These are phyloP conservation scores for Hiodon tergisus DNA, from an alignment of 2,113 vertebrate species.

Conservation along the genomic window DNA sequence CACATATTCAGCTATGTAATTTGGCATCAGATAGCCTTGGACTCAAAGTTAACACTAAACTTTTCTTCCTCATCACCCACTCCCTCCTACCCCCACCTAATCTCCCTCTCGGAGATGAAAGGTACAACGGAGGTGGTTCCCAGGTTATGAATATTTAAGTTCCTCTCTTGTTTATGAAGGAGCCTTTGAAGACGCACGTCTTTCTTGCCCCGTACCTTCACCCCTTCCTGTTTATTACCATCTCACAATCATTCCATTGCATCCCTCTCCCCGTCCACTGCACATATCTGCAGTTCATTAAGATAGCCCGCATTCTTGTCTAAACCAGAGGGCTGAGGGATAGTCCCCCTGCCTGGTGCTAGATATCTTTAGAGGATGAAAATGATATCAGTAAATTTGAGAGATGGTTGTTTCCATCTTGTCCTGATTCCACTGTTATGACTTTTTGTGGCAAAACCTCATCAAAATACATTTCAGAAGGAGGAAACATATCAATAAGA, in stretches of 20 bases:
- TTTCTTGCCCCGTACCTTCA: constrained; percentile 22
- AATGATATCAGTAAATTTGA: constrained; percentile 4
- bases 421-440: background rate
- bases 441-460: background rate
- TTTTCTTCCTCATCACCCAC: background rate
- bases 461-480: constrained; percentile 4
- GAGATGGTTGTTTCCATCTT: background rate
- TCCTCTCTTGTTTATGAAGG: constrained; percentile 36
- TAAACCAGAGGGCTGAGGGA: background rate
- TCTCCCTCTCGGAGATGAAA: constrained; percentile 38
- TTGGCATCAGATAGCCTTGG: background rate
- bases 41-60: background rate
- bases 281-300: constrained; percentile 12
- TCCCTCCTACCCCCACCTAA: background rate
- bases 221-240: constrained; percentile 20
- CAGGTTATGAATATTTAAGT: constrained; percentile 50
- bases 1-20: background rate
- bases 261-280: background rate
- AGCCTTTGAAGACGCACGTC: constrained; percentile 32
- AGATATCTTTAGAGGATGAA: constrained; percentile 13
- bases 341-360: background rate
- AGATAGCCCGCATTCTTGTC: background rate
- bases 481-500: background rate
- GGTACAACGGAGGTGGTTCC: constrained; percentile 15
- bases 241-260: background rate